Evolutionary conservation across 2,888 invertebrate species (phyloP).

Genomic region (Leptinotarsa juncta): DNA sequence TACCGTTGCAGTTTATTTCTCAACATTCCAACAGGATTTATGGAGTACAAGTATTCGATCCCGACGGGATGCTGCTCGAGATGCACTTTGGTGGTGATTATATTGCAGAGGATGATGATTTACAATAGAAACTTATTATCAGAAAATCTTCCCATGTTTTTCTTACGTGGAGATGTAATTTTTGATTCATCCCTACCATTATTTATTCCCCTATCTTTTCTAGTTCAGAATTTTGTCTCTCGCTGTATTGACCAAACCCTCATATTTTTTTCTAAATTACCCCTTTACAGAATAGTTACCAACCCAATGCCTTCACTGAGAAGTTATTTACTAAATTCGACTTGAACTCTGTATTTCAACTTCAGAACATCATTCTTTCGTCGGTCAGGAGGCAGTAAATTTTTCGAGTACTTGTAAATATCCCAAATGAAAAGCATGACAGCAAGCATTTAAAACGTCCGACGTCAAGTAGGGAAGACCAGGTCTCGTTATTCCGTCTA

Average conservation of each 20-base stretch:
- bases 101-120: conserved; percentile 11
- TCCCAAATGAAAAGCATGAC: background rate
- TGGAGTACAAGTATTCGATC: conserved; percentile 35
- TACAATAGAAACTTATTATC: background rate
- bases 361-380: background rate
- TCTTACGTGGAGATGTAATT: too few relatives aligned
- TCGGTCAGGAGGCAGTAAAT: conserved; percentile 1
- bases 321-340: too few relatives aligned
- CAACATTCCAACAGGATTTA: conserved; percentile 44
- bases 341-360: too few relatives aligned
- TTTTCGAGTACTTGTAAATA: background rate
- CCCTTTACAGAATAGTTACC: too few relatives aligned
- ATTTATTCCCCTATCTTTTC: too few relatives aligned
- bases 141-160: too few relatives aligned
- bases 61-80: conserved; percentile 10
- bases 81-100: conserved; percentile 21
- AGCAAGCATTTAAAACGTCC: conserved; percentile 15
- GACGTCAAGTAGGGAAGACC: conserved; percentile 20
- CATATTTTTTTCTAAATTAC: too few relatives aligned
- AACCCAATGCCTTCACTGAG: too few relatives aligned
- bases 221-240: too few relatives aligned
- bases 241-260: too few relatives aligned
- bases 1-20: conserved; percentile 47
- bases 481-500: conserved; percentile 21
- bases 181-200: too few relatives aligned